Percentiles rank a stretch among this genome's conserved stretches.
phyloP scores from a whole-genome alignment of 2,113 vertebrate species.

The Formicarius rufipectus region DNA sequence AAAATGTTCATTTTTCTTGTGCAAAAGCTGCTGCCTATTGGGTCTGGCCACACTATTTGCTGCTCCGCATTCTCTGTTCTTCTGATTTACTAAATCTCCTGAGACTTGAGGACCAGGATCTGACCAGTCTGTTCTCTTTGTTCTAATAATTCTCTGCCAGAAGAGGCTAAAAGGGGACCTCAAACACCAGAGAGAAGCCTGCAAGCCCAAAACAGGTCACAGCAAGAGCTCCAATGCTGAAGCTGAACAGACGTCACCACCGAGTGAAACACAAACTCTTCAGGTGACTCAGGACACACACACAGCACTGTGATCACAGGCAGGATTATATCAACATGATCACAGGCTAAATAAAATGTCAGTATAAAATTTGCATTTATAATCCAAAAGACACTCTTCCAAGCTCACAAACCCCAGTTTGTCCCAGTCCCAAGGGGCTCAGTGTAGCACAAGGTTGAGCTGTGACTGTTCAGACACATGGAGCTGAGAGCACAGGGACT shows the following conservation, averaged over 20 bases:
- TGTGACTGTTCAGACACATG: accelerated
- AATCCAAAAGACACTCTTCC: not conserved
- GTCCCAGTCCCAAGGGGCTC: accelerated
- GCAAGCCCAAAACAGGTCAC: accelerated
- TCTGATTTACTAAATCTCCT: not conserved
- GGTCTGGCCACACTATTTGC: not conserved
- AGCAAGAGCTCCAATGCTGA: not conserved
- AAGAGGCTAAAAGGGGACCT: not conserved
- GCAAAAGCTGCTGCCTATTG: accelerated
- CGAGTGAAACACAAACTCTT: not conserved
- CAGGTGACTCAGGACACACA: not conserved
- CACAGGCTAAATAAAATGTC: accelerated
- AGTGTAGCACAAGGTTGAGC: accelerated
- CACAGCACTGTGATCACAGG: not conserved
- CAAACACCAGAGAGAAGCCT: not conserved
- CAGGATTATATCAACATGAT: accelerated
- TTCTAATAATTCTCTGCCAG: not conserved
- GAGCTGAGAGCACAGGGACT: not conserved
- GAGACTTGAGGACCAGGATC: not conserved
- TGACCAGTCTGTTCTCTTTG: accelerated
- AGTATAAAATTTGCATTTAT: accelerated
- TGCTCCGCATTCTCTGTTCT: not conserved
- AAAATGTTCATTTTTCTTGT: accelerated
- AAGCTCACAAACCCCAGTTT: no score
- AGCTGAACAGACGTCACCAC: accelerated